Base-by-base conservation (phyloP, 2,797 vertebrate genomes). In the Cryptoblepharus egeriae region DNA sequence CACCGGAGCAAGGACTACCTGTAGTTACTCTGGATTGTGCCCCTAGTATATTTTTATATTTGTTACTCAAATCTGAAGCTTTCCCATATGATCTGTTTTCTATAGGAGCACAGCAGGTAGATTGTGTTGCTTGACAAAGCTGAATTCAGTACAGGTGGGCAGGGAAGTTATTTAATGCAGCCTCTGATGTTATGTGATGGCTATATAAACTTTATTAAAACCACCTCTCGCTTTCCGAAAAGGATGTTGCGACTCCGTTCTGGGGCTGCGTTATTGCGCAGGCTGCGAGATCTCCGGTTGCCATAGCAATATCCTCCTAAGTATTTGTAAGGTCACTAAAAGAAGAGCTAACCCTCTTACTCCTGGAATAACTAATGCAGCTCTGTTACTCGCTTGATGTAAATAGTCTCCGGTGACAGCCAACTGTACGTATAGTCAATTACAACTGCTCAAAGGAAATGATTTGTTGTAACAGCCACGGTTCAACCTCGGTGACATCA, bases 361-460 rank as follows among this genome's bases (percentile, higher is more conserved):
- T 96, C 93, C 94, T 89, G 92, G 95, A 96, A 97, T 97, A 98
- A 98, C 97, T 96, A 98, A 99, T 97, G 97, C 94, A 93, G 95
- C 94, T 95, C 96, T 95, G 96, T 95, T 96, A 95, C 94, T 90
- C 95, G 95, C 94, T 95, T 97, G 96, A 98, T 98, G 97, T 97
- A 98, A 97, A 98, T 97, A 97, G 97, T 97, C 97, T 97, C 96
- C 95, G 95, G 94, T 98, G 98, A 98, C 97, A 97, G 96, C 90
- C 89, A 95, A 97, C 97, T 97, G 96, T 98, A 97, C 97, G 97
- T 97, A 97, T 97, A 97, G 97, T 98, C 97, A 97, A 97, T 99
- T 99, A 97, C 94, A 95, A 96, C 97, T 97, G 97, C 97, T 98
- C 97, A 97, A 97, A 98, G 96, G 96, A 97, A 98, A 98, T 98